Percentiles rank a stretch among this genome's conserved stretches.
Conservation (phyloP, 2,113 vertebrate genomes). For the Cryptotis parvus region DNA sequence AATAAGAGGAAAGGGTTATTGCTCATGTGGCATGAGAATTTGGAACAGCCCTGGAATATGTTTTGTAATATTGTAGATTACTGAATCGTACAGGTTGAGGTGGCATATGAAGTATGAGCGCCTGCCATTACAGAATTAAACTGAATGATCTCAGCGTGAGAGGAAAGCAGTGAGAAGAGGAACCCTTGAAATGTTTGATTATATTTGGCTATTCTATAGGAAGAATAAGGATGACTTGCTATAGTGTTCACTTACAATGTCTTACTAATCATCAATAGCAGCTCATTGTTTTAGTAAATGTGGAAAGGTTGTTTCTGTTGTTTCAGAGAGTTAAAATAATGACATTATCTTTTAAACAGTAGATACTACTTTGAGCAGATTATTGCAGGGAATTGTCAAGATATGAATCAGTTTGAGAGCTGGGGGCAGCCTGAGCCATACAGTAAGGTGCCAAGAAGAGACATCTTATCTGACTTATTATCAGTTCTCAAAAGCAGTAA, state of each 20-base stretch:
- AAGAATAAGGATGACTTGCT: neutral
- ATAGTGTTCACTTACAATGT: neutral
- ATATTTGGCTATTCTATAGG: neutral
- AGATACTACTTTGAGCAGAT: neutral
- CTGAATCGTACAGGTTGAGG: neutral
- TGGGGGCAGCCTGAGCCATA: neutral
- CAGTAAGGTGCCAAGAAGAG: neutral
- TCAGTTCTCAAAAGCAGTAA: neutral
- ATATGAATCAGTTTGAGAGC: neutral
- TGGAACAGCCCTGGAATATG: neutral
- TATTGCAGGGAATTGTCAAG: neutral
- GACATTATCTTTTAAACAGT: constrained; percentile 40
- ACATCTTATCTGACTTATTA: neutral
- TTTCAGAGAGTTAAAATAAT: constrained; percentile 16
- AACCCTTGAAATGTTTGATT: neutral
- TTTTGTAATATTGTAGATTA: neutral
- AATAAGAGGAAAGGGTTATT: neutral
- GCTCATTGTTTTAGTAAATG: constrained; percentile 28
- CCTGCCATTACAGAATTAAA: neutral
- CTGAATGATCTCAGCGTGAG: neutral
- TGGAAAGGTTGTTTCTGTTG: neutral
- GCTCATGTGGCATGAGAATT: neutral
- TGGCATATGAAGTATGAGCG: neutral
- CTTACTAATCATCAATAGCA: neutral
- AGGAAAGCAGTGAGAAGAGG: fast-evolving